Base-by-base conservation (phyloP, 1,140 invertebrate genomes). In the Camponotus vicinus region DNA sequence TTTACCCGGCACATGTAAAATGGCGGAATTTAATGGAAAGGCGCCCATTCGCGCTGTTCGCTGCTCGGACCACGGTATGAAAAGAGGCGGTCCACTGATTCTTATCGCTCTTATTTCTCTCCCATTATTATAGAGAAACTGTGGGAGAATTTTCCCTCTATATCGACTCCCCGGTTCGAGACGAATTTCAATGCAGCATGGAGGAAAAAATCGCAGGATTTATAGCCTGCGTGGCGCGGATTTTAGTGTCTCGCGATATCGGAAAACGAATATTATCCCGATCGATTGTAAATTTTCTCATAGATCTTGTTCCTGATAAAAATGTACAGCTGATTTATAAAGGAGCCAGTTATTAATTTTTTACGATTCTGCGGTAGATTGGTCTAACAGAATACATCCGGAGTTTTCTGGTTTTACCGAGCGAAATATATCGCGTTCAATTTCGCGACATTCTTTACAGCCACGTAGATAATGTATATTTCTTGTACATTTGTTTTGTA, bases 1-100 rank as follows among this genome's bases (percentile, higher is more conserved):
- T 52, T 89, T 89, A 88, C 83, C 84, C 87, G 79, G 75, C 85
- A 59, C 69, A 85, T 86, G 49, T 90, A 91, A 91, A 91, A 91
- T 91, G 90, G 90, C 90, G 90, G 89, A 87, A 90, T 88, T 91
- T 91, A 90, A 91, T 91, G 89, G 89, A 90, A 87, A 91, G 85
- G 34, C 88, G 89, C 63, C 77, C 57, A 76, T 6, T 55, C 52
- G 75, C 73, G 77, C 79, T 86, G 90, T 91, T 91, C 90, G 90
- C 57, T 77, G 71, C 13, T 49, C 45, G 64, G 63, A 45, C 7
- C 59, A 15, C 34, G 57, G 55, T 76, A 76, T 69, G 89, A 79
- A 77, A 85, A 70, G 85, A 90, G 84, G 88, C 69, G 75, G 69
- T 70, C 27, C 45, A 67, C 37, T 59, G 89, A 90, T 88, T 40